A percentile compares a stretch with the other conserved stretches of the same genome.
phyloP scores from a whole-genome alignment of 2,888 invertebrate species.

The Blomia tropicalis region DNA sequence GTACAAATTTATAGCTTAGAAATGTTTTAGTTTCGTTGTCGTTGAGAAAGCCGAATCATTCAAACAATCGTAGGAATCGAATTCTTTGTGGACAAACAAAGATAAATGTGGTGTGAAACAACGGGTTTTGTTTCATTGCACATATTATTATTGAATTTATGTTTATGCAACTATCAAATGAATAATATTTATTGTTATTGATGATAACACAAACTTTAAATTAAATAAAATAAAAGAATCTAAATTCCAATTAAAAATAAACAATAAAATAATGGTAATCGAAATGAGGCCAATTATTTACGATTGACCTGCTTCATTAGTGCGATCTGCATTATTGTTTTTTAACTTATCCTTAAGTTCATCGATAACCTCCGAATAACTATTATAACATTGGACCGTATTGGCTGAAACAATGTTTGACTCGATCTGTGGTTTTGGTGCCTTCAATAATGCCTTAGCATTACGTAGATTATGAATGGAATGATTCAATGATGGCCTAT shows the following conservation, averaged over 20 bases:
- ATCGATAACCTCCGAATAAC: slow-evolving; percentile 1
- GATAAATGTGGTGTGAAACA: not conserved
- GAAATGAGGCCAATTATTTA: not conserved
- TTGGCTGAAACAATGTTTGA: not conserved
- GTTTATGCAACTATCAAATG: not conserved
- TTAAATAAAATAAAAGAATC: not conserved
- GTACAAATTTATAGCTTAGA: too few species aligned
- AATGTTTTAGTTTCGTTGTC: too few species aligned
- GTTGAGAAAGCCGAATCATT: too few species aligned
- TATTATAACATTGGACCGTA: not conserved
- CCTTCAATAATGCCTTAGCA: not conserved
- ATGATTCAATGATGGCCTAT: not conserved
- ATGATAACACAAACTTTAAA: not conserved
- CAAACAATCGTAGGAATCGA: too few species aligned
- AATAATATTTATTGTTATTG: not conserved
- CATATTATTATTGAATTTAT: too few species aligned
- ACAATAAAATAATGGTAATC: not conserved
- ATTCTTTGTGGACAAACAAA: not conserved
- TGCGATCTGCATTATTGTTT: not conserved
- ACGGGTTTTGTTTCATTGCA: not conserved
- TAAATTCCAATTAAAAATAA: not conserved
- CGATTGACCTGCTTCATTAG: not conserved
- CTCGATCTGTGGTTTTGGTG: not conserved
- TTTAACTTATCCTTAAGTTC: not conserved
- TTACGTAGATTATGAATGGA: not conserved